A percentile compares a stretch with the other conserved stretches of the same genome.
These are phyloP conservation scores for Sclerodermus sp. DNA, from an alignment of 2,888 invertebrate species.

Conservation along the genomic window DNA sequence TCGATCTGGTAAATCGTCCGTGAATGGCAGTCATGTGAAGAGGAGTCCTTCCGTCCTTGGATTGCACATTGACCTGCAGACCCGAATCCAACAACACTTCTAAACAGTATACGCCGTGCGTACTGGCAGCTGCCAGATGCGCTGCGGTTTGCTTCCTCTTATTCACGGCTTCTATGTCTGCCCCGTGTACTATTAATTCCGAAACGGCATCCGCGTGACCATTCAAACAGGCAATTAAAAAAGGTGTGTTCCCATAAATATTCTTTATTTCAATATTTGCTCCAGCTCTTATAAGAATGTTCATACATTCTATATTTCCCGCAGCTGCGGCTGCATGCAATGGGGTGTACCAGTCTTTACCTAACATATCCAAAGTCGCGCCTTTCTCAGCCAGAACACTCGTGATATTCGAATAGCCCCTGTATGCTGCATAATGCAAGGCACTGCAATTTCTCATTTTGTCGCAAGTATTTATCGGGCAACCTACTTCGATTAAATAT, in stretches of 20 bases:
- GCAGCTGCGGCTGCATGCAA: slow-evolving; percentile 66
- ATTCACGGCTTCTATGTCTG: slow-evolving; percentile 60
- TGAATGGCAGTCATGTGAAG: slow-evolving; percentile 70
- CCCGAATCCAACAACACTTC: slow-evolving; percentile 61
- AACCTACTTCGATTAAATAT: slow-evolving; percentile 60
- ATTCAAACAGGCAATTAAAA: slow-evolving; percentile 66
- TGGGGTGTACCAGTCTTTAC: slow-evolving; percentile 62
- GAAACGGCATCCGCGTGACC: slow-evolving; percentile 63
- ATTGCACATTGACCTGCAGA: slow-evolving; percentile 62
- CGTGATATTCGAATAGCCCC: slow-evolving; percentile 61
- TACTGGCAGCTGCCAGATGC: slow-evolving; percentile 65
- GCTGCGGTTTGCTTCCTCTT: slow-evolving; percentile 64
- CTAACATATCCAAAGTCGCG: slow-evolving; percentile 59
- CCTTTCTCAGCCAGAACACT: slow-evolving; percentile 56
- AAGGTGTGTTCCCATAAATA: slow-evolving; percentile 63
- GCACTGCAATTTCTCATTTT: slow-evolving; percentile 64
- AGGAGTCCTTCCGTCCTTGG: slow-evolving; percentile 64
- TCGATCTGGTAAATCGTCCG: slow-evolving; percentile 66
- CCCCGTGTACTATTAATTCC: slow-evolving; percentile 60
- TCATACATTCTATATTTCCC: slow-evolving; percentile 59
- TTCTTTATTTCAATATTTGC: slow-evolving; percentile 65
- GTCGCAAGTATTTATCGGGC: slow-evolving; percentile 66
- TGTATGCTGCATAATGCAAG: slow-evolving; percentile 66
- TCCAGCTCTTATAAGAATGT: slow-evolving; percentile 59
- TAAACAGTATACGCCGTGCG: slow-evolving; percentile 65